Evolutionary conservation across 2,888 invertebrate species (phyloP), one percentile per base, ranked within the genome.

Genomic region (Helleia helle): DNA sequence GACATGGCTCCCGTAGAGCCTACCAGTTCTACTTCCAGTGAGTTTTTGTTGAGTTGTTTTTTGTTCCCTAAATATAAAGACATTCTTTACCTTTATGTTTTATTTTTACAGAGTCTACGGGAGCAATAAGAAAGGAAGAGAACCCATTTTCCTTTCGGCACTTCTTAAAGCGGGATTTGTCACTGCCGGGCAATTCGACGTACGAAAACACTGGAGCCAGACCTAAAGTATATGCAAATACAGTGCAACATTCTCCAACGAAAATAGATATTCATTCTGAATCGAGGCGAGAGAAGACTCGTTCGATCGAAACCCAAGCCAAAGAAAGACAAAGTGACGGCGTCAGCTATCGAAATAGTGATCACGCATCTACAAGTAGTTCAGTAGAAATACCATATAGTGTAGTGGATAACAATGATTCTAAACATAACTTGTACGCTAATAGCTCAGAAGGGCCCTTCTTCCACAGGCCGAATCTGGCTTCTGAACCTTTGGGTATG

Each of bases 131-230:
- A 38, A 86, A 87, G 53, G 92, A 92, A 60, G 92, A 92, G 53
- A 92, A 92, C 71, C 90, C 93, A 2, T 93, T 94, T 71, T 94
- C 94, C 41, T 93, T 95, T 58, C 92, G 94, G 65, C 94, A 94
- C 66, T 95, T 95, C 66, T 71, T 94, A 53, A 91, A 90, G 62
- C 88, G 90, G 54, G 90, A 91, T 56, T 62, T 83, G 30, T 86
- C 83, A 49, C 58, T 85, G 52, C 85, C 85, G 45, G 83, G 84
- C 50, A 79, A 84, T 47, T 83, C 83, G 17, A 89, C 87, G 48
- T 90, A 90, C 62, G 88, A 89, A 58, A 87, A 84, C 57, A 90
- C 91, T 44, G 94, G 94, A 27, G 93, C 94, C 15, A 86, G 93
- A 52, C 93, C 93, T 3, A 94, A 94, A 79, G 90, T 93, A 48